Evolutionary conservation across 2,888 invertebrate genomes (phyloP).

Genomic region (Psylliodes chrysocephalus): DNA sequence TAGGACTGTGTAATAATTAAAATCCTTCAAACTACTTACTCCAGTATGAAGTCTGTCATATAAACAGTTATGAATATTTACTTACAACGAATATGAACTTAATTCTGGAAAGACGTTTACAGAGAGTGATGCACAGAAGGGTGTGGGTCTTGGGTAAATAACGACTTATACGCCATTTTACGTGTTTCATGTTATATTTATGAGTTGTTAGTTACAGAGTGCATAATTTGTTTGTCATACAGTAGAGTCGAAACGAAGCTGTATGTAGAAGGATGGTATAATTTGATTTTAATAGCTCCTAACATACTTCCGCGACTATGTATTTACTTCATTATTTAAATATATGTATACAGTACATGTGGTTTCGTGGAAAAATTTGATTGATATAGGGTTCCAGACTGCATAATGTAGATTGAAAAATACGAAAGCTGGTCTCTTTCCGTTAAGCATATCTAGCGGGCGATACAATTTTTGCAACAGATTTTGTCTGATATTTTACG

Average conservation of each 20-base stretch:
- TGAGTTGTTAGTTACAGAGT: slow-evolving; percentile 5
- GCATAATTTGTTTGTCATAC: slow-evolving; percentile 15
- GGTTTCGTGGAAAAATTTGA: too few species aligned
- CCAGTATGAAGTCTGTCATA: background rate
- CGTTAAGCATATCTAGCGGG: too few species aligned
- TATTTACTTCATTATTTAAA: background rate
- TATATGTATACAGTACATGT: too few species aligned
- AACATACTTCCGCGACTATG: background rate
- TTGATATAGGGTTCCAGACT: too few species aligned
- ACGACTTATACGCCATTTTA: slow-evolving; percentile 3
- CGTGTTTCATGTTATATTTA: background rate
- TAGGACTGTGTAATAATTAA: too few species aligned
- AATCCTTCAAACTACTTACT: too few species aligned
- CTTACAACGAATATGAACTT: slow-evolving; percentile 1
- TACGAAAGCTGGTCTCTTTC: too few species aligned
- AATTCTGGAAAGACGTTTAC: slow-evolving; percentile 7
- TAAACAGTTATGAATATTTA: slow-evolving; percentile 7
- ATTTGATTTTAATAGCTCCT: background rate
- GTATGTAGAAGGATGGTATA: background rate
- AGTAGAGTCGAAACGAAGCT: background rate
- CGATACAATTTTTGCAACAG: too few species aligned
- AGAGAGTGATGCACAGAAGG: background rate
- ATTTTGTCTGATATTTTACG: too few species aligned
- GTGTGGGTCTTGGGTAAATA: background rate
- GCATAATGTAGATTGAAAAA: too few species aligned